Percentiles rank a stretch among this genome's conserved stretches.
Evolutionary conservation across 2,113 vertebrate genomes (phyloP).

Genomic region (Bungarus multicinctus): DNA sequence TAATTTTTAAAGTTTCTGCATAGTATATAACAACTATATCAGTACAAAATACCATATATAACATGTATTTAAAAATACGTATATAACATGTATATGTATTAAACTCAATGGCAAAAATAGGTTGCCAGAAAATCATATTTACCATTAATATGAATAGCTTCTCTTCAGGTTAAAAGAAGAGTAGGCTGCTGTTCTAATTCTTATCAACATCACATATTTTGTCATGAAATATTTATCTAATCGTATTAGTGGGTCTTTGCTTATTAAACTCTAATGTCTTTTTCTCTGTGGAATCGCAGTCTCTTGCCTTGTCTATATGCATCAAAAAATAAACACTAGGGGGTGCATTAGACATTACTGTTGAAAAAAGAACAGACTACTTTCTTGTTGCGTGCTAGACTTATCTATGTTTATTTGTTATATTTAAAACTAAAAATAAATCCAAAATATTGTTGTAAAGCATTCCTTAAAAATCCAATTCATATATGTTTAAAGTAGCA

Average conservation of each 20-base stretch:
- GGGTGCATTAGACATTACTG: constrained; percentile 54
- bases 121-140: constrained; percentile 55
- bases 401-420: not conserved
- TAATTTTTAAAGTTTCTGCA: not conserved
- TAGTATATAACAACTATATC: not conserved
- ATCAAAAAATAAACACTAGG: constrained; percentile 62
- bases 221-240: constrained; percentile 67
- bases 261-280: constrained; percentile 56
- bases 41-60: not conserved
- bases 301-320: not conserved
- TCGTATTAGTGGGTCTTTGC: constrained; percentile 68
- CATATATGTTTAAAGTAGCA: not conserved
- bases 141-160: constrained; percentile 60
- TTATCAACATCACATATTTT: constrained; percentile 63
- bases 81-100: not conserved
- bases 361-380: not conserved
- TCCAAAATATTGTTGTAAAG: not conserved
- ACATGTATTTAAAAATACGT: not conserved
- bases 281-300: not conserved
- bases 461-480: not conserved
- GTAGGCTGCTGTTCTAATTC: constrained; percentile 60
- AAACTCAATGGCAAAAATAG: not conserved
- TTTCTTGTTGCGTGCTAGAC: not conserved
- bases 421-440: constrained; percentile 2
- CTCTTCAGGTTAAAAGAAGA: constrained; percentile 51